Conservation (phyloP, 2,797 vertebrate species). For the Tarsius wallacei region DNA sequence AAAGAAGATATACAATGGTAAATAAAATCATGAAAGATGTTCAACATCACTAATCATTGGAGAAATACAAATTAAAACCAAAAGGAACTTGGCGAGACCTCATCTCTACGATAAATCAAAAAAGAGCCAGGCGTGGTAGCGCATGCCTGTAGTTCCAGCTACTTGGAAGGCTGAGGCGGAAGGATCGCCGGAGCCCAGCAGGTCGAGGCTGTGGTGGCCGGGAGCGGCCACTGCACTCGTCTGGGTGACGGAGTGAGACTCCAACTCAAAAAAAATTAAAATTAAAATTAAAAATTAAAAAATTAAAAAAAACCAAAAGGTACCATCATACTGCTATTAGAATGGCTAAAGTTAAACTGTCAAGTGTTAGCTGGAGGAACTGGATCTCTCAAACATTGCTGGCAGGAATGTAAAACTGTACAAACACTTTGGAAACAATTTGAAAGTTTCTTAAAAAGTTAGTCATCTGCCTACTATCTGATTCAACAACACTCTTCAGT, state of each 20-base stretch:
- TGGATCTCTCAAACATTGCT: neutral
- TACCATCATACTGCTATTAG: neutral
- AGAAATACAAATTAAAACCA: constrained; percentile 40
- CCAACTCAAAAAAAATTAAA: no score
- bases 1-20: neutral
- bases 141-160: no score
- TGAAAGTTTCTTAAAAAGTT: constrained; percentile 38
- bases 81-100: no score
- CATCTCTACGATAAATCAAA: no score
- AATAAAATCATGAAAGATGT: constrained; percentile 19
- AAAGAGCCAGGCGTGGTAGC: no score
- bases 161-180: no score
- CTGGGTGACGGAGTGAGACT: no score
- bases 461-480: neutral
- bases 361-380: neutral
- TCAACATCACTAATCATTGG: neutral
- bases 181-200: no score
- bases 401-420: neutral
- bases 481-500: neutral
- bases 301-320: constrained; percentile 25
- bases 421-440: neutral
- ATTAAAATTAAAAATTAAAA: no score
- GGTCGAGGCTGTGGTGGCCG: no score
- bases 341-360: constrained; percentile 39
- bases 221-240: no score